Base-by-base conservation (phyloP, 2,888 invertebrate genomes). In the Cosmia trapezina region DNA sequence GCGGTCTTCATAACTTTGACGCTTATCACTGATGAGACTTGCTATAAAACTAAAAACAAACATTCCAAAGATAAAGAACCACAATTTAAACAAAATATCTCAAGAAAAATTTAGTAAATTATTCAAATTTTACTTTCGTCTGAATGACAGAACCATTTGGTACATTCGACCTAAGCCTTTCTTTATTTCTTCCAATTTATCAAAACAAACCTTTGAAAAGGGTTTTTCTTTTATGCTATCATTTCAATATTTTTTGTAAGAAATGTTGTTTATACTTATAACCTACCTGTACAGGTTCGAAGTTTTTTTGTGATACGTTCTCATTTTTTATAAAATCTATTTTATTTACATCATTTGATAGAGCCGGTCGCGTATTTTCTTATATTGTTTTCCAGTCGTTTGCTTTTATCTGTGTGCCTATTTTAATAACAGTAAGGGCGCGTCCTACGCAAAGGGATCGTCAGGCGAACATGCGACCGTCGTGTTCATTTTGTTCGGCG, bases 111-210 rank as follows among this genome's bases (percentile, higher is more conserved):
- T 14, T 59, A 73, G 59, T 75, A 73, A 86, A 87, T 86, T 82
- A 86, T 88, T 87, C 79, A 82, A 87, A 86, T 83, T 86, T 87
- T 83, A 79, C 85, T 88, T 87, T 86, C 69, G 78, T 80, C 78
- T 83, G 80, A 84, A 88, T 80, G 83, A 83, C 75, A 80, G 79
- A 81, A 83, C 83, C 87, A 88, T 90, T 89, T 85, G 85, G 82
- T 87, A 84, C 65, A 77, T 85, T 87, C 84, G 79, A 85, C 84
- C 83, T 83, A 85, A 89, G 84, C 85, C 86, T 85, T 88, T 83
- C 76, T 89, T 85, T 87, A 85, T 89, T 86, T 85, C 86, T 85
- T 82, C 83, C 89, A 88, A 90, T 91, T 90, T 88, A 89, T 90
- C 88, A 89, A 89, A 90, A 89, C 88, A 89, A 91, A 89, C 87